Base-by-base conservation (phyloP, 2,797 vertebrate genomes). In the Cynopterus sphinx region DNA sequence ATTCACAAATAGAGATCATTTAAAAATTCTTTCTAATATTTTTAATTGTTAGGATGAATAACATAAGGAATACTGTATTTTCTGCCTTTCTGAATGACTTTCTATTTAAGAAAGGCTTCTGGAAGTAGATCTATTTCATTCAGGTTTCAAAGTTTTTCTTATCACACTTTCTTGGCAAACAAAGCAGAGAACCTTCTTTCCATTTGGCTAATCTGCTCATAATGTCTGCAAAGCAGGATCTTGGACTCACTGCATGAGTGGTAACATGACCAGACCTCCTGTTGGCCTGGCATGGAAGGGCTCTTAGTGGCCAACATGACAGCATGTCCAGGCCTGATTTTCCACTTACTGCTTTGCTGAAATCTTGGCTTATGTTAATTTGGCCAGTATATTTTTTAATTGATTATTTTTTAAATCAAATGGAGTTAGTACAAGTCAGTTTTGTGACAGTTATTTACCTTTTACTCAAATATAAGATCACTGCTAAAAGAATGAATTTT, bases 401-500 rank as follows among this genome's bases (percentile, higher is more conserved):
- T 85, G 82, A 70, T 85, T 84, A 51, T 77, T 92, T 74, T 61
- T 36, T 21, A 84, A 94, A 74, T 78, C 55, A 93, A 91, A 13
- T 11, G 61, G 51, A 91, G 26, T 82, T 85, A 61, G n/a, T 36
- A 43, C 22, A 88, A 88, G 43, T 65, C 13, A 87, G 11, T 94
- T 94, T 92, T 87, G 61, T 83, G 26, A 59, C 75, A 26, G 46
- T 92, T 84, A 78, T 31, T n/a, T 53, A 57, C 31, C 78, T 21
- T 86, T 87, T 77, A 67, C 21, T 87, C 26, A 2, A 73, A 16
- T 82, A 39, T 77, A 59, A 86, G 36, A 15, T 83, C 16, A 7
- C 12, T 90, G 49, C 39, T 79, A 49, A 74, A 95, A 95, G 81
- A 82, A 67, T 84, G 7, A 79, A 49, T 81, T 71, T 95, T 93